phyloP scores from a whole-genome alignment of 2,797 vertebrate species.

The Bradypodion ventrale region DNA sequence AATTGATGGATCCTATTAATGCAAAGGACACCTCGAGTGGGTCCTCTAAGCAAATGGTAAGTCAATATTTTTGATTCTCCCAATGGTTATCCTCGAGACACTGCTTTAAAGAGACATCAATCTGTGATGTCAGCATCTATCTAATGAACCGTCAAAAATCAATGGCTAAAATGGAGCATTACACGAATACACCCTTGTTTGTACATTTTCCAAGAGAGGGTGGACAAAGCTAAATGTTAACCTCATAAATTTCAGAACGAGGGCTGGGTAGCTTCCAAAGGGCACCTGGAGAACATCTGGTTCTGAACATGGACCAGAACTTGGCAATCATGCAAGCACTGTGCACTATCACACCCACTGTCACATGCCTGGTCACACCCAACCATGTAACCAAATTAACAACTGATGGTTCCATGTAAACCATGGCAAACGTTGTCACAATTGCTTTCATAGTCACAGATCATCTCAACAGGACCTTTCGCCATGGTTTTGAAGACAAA shows the following conservation, averaged over 20 bases:
- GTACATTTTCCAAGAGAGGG: slow-evolving; percentile 57
- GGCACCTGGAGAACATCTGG: background rate
- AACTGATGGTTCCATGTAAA: too few species aligned
- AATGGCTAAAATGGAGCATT: slow-evolving; percentile 84
- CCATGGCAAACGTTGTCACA: background rate
- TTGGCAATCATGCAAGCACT: too few species aligned
- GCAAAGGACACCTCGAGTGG: slow-evolving; percentile 75
- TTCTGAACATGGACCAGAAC: background rate
- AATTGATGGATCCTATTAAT: slow-evolving; percentile 83
- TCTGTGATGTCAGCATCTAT: slow-evolving; percentile 98
- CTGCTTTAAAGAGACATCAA: slow-evolving; percentile 99
- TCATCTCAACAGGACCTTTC: too few species aligned
- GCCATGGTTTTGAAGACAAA: background rate
- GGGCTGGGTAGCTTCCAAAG: background rate
- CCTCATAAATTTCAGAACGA: slow-evolving; percentile 38
- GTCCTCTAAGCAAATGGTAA: slow-evolving; percentile 78
- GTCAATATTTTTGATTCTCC: slow-evolving; percentile 97
- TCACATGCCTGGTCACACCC: too few species aligned
- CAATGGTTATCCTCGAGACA: slow-evolving; percentile 85
- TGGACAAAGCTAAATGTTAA: slow-evolving; percentile 53
- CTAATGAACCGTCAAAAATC: slow-evolving; percentile 97
- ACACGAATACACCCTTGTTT: slow-evolving; percentile 75
- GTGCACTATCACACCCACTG: too few species aligned
- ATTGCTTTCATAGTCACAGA: too few species aligned
- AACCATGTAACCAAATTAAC: too few species aligned